phyloP scores from a whole-genome alignment of 2,797 vertebrate species.

The Pteropus rufus region DNA sequence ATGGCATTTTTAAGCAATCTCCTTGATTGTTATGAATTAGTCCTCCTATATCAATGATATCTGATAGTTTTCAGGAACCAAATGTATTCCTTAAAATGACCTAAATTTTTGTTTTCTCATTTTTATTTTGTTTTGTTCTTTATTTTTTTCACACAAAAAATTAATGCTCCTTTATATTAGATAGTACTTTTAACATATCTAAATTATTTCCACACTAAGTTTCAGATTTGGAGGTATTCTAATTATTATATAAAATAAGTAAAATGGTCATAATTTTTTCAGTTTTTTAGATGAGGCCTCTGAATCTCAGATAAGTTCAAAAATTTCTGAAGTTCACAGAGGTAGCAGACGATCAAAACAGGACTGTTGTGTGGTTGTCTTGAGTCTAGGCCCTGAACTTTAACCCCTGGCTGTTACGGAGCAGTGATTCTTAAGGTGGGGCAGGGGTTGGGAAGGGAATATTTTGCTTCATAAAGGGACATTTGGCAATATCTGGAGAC shows the following conservation, averaged over 20 bases:
- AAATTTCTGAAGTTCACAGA: neutral
- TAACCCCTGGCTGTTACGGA: neutral
- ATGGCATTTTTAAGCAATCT: neutral
- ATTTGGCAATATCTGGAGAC: neutral
- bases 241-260: neutral
- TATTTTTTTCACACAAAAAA: neutral
- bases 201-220: neutral
- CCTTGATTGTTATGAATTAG: neutral
- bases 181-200: neutral
- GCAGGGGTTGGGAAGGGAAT: fast-evolving
- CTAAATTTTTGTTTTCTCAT: neutral
- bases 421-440: neutral
- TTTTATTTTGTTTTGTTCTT: neutral
- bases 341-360: neutral
- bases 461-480: neutral
- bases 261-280: neutral
- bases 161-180: neutral
- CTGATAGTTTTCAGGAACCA: neutral
- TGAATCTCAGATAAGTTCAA: neutral
- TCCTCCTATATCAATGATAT: neutral
- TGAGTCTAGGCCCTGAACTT: neutral
- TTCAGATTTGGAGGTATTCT: neutral
- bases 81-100: neutral
- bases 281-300: neutral
- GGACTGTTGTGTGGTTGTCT: fast-evolving